Percentiles rank a stretch among this genome's conserved stretches.
These are phyloP conservation scores for Seriola quinqueradiata DNA, from an alignment of 2,113 vertebrate species.

Conservation along the genomic window DNA sequence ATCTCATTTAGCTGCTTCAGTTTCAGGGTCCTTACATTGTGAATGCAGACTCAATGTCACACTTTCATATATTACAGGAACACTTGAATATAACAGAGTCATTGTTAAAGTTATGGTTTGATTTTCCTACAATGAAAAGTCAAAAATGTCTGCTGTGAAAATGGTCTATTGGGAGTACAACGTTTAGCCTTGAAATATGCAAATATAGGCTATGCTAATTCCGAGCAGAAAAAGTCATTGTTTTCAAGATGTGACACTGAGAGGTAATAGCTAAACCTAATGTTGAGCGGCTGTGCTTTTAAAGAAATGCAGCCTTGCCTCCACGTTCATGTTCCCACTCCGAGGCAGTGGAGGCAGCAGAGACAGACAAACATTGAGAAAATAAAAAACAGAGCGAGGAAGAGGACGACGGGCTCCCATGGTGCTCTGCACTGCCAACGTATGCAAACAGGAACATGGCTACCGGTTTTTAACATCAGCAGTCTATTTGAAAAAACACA, in stretches of 20 bases:
- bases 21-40: too few relatives aligned
- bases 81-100: too few relatives aligned
- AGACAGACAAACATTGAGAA: background rate
- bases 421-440: conserved; percentile 82
- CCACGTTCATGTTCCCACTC: background rate
- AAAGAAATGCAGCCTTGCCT: background rate
- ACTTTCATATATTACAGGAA: too few relatives aligned
- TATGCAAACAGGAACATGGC: conserved; percentile 84
- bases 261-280: too few relatives aligned
- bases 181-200: background rate
- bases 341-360: conserved; percentile 5
- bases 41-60: too few relatives aligned
- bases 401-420: conserved; percentile 47
- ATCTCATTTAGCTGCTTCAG: too few relatives aligned
- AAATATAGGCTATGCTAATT: too few relatives aligned
- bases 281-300: too few relatives aligned
- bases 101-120: too few relatives aligned
- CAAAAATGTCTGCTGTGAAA: too few relatives aligned
- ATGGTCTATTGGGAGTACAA: too few relatives aligned
- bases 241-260: background rate
- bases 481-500: background rate
- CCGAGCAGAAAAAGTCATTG: background rate
- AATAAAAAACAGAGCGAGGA: background rate
- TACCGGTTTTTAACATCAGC: conserved; percentile 69
- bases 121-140: too few relatives aligned